Evolutionary conservation across 2,888 invertebrate species (phyloP), one percentile per base, ranked within the genome.

Genomic region (Norana najaformis): DNA sequence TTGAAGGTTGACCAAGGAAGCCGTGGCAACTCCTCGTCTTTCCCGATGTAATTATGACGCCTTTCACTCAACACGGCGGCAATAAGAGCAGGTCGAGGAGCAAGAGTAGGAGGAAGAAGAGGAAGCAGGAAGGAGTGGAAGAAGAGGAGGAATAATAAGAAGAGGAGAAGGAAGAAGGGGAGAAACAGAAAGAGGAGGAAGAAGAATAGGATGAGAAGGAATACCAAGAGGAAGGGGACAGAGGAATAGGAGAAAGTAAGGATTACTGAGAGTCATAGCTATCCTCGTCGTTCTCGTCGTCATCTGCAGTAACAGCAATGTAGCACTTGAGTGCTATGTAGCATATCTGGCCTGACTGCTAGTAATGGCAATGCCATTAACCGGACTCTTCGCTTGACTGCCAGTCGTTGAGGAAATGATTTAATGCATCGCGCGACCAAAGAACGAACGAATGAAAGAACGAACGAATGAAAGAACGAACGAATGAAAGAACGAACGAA

Each of bases 1-100:
- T 69, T n/a, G 69, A 69, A 69, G 69, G 69, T 30, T 69, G 69
- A n/a, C 69, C n/a, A n/a, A n/a, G 69, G 69, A 69, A 69, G 69
- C 69, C 69, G 69, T 69, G 30, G 69, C n/a, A n/a, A 69, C 69
- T 0, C 16, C n/a, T 69, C 69, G 69, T n/a, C 69, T 30, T 69
- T 30, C 30, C 69, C 69, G n/a, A 69, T 69, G 69, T 69, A 69
- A 85, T 85, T 35, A 85, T 85, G 37, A 85, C 37, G 85, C 36
- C 23, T 37, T 18, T 85, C 37, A 18, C n/a, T 85, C 85, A 85
- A 35, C 20, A 36, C 37, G 36, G 20, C 20, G 36, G 83, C 30
- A 35, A 83, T 2, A 83, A 35, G 83, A 83, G 83, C 13, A 83
- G 83, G 30, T 30, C 30, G 34, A 83, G 30, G 83, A 83, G 30